Evolutionary conservation across 1,140 invertebrate species (phyloP).

Genomic region (Lucilia cuprina): DNA sequence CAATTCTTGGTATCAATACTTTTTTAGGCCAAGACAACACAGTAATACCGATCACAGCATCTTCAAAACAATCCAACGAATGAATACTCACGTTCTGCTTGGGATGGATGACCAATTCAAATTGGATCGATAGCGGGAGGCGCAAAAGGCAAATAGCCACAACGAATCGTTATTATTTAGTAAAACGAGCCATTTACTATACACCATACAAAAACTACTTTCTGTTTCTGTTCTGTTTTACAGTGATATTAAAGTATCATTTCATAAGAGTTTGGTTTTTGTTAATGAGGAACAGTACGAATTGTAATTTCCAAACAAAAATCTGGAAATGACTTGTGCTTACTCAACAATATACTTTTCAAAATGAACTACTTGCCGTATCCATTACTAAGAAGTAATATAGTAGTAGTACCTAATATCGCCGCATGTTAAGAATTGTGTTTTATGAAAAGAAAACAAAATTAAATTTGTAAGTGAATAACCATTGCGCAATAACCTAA

Average conservation of each 20-base stretch:
- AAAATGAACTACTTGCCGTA: no score
- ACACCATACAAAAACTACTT: background rate
- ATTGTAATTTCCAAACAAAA: no score
- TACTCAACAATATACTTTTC: no score
- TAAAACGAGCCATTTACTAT: background rate
- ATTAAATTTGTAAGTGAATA: no score
- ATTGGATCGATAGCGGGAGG: conserved; percentile 34
- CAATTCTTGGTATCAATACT: conserved; percentile 36
- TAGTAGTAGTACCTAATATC: no score
- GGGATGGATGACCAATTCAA: background rate
- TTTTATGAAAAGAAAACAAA: no score
- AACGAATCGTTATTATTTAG: conserved; percentile 36
- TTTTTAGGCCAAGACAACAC: conserved; percentile 16
- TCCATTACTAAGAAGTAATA: no score
- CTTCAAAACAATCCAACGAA: background rate
- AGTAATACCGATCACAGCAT: background rate
- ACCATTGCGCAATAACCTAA: no score
- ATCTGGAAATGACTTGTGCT: no score
- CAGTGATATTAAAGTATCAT: background rate
- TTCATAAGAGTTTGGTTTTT: no score
- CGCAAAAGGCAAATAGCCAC: conserved; percentile 35
- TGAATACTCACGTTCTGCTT: background rate
- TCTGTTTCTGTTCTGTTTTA: background rate
- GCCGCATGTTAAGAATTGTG: no score
- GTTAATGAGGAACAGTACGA: no score